phyloP scores from a whole-genome alignment of 2,888 invertebrate species.

The Pilophorus perplexus region DNA sequence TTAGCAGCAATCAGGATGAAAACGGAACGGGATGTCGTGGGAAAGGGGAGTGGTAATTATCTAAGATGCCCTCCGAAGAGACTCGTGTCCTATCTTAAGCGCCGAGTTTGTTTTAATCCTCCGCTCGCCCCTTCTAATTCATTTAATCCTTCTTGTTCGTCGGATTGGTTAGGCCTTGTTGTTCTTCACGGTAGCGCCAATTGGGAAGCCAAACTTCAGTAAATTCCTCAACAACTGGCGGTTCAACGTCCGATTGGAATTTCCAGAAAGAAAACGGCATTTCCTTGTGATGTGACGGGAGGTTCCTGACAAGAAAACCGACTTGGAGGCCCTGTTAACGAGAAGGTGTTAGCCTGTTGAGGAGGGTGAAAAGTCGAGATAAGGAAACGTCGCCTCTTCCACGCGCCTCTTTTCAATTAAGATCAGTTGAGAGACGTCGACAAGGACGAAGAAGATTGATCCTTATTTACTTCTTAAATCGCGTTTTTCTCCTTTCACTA shows the following conservation, averaged over 20 bases:
- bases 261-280: no score
- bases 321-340: slow-evolving; percentile 13
- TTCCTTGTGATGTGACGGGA: not conserved
- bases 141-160: slow-evolving; percentile 15
- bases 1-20: slow-evolving; percentile 13
- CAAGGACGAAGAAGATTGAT: slow-evolving; percentile 35
- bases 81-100: slow-evolving; percentile 7
- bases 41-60: slow-evolving; percentile 5
- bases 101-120: slow-evolving; percentile 17
- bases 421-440: slow-evolving; percentile 31
- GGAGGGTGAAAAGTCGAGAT: slow-evolving; percentile 36
- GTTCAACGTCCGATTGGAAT: no score
- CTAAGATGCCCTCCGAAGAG: no score
- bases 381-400: slow-evolving; percentile 15
- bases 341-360: slow-evolving; percentile 34
- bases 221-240: no score
- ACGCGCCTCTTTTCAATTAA: slow-evolving; percentile 33
- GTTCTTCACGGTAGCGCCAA: no score
- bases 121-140: slow-evolving; percentile 1
- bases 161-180: no score
- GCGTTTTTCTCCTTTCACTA: slow-evolving; percentile 15
- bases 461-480: slow-evolving; percentile 33
- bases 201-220: no score
- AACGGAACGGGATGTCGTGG: slow-evolving; percentile 1
- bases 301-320: not conserved